These are phyloP conservation scores for Thera britannica DNA, from an alignment of 2,888 invertebrate genomes.

Conservation along the genomic window DNA sequence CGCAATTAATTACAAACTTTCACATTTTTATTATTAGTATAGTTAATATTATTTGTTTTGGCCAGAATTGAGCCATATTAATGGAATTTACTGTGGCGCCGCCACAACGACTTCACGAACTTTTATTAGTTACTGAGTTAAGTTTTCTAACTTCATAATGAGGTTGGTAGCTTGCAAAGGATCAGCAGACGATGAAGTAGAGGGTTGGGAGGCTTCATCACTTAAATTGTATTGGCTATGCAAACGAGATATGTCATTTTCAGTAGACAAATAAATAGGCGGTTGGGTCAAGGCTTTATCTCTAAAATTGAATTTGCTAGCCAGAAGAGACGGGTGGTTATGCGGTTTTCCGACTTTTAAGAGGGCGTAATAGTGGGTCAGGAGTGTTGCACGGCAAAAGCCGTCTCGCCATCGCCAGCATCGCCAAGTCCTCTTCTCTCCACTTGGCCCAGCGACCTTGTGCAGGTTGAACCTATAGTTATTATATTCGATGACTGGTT, in stretches of 20 bases:
- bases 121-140: no score
- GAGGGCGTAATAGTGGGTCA: slow-evolving; percentile 36
- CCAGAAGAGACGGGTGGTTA: slow-evolving; percentile 16
- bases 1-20: no score
- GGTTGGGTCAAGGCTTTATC: not conserved
- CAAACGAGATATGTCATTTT: not conserved
- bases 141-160: no score
- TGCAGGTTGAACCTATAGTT: slow-evolving; percentile 44
- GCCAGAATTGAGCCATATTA: no score
- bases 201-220: no score
- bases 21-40: no score
- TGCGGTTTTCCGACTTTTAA: slow-evolving; percentile 2
- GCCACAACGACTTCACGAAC: no score
- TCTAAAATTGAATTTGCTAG: slow-evolving; percentile 1
- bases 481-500: slow-evolving; percentile 49
- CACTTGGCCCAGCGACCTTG: slow-evolving; percentile 24
- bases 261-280: not conserved
- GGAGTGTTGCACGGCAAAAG: slow-evolving; percentile 51
- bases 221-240: no score
- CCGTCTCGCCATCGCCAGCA: slow-evolving; percentile 48
- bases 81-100: no score
- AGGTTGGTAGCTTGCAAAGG: no score
- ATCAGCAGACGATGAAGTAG: no score
- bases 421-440: slow-evolving; percentile 49
- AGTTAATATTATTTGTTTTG: no score